phyloP scores from a whole-genome alignment of 2,113 vertebrate genomes.

The Indicator indicator region DNA sequence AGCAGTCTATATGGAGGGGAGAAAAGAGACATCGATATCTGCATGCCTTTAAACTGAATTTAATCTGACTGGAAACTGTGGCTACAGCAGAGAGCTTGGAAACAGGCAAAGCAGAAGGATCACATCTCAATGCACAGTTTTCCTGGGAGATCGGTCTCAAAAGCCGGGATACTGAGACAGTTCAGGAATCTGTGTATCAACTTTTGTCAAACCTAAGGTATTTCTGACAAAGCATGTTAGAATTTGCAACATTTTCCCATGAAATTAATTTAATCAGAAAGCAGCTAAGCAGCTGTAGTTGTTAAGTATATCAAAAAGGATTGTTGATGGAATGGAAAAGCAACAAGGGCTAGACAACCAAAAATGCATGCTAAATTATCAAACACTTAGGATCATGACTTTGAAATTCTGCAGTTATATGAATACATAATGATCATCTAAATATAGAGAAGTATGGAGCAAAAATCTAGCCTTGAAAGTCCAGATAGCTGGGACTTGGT shows the following conservation, averaged over 20 bases:
- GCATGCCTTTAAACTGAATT: not conserved
- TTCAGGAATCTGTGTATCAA: not conserved
- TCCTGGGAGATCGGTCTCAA: not conserved
- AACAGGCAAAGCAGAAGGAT: not conserved
- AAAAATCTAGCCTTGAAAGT: not conserved
- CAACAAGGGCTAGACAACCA: not conserved
- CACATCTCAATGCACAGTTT: not conserved
- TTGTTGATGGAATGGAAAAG: not conserved
- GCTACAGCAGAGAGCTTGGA: not conserved
- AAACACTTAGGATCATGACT: not conserved
- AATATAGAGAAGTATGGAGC: not conserved
- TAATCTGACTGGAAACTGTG: not conserved
- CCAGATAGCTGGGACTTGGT: not conserved
- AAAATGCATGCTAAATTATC: not conserved
- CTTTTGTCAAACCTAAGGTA: not conserved
- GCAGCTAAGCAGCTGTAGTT: not conserved
- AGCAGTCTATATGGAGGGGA: fast-evolving
- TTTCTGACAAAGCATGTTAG: not conserved
- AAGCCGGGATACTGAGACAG: not conserved
- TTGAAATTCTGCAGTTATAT: not conserved
- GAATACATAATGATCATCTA: not conserved
- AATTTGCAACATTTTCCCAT: not conserved
- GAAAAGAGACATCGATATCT: not conserved
- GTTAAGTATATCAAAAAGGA: not conserved
- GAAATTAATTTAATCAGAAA: not conserved